Evolutionary conservation across 2,113 vertebrate species (phyloP), one percentile per base, ranked within the genome.

Genomic region (Sebastes schlegelii): DNA sequence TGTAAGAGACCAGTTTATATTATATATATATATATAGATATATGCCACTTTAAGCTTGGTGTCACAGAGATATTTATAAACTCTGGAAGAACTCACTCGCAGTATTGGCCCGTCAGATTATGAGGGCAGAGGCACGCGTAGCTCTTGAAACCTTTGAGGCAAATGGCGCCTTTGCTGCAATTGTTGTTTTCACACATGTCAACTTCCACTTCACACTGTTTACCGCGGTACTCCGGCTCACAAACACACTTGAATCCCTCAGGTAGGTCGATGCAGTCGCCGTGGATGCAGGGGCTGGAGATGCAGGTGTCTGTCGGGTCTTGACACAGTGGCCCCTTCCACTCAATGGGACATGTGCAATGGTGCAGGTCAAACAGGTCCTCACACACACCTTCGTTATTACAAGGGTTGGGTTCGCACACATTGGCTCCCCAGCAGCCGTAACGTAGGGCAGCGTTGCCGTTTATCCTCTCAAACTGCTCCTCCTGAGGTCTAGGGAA

Each of bases 91-190:
- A 92, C 92, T 94, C 75, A 96, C 95, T 91, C 45, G 93, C 98
- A 99, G 68, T 95, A 94, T 16, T 86, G 93, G 51, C 98, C 97
- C 0, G 97, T 97, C 87, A 96, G 94, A 84, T 98, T 97, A 14
- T 91, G 92, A 6, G 93, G 93, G 68, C 97, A 98, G 49, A 96
- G 94, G 79, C 97, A 99, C 6, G 96, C 86, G 77, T 96, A 98
- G 60, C 90, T 90, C 0, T 91, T 58, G 69, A 95, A 48, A 19
- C 93, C 95, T 49, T 95, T 93, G 19, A 98, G 16, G 17, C 98
- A 99, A 0, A 96, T 97, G 86, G 97, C 95, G 0, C 98, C 97
- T 0, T 95, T 93, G 46, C 91, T 91, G 76, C 98, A 99, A 17
- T 92, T 95, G 92, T 96, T 96, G 49, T 88, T 88, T 65, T 12